phyloP scores from a whole-genome alignment of 2,888 invertebrate genomes.

The Drosophila leonis region DNA sequence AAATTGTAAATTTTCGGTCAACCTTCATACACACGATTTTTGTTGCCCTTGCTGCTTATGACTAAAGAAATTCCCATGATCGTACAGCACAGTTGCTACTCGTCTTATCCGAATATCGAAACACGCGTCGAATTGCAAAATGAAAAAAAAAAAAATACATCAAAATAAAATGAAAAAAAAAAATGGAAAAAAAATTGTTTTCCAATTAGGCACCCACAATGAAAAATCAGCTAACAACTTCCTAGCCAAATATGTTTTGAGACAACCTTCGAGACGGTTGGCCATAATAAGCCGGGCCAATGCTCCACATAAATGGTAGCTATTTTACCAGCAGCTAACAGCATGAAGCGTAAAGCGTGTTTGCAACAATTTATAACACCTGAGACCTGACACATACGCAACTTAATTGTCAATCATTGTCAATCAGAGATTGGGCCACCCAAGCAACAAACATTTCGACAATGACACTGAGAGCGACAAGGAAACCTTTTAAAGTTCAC shows the following conservation, averaged over 20 bases:
- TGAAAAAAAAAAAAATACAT: background rate
- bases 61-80: constrained; percentile 24
- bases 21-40: constrained; percentile 14
- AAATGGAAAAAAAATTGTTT: constrained; percentile 24
- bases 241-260: constrained; percentile 45
- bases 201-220: constrained; percentile 58
- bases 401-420: constrained; percentile 75
- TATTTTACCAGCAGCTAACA: constrained; percentile 28
- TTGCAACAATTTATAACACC: constrained; percentile 14
- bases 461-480: constrained; percentile 60
- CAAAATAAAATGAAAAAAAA: background rate
- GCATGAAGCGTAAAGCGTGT: constrained; percentile 11
- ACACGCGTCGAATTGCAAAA: constrained; percentile 26
- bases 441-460: constrained; percentile 57
- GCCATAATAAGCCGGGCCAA: constrained; percentile 74
- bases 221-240: constrained; percentile 43
- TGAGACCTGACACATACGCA: constrained; percentile 56
- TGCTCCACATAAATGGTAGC: constrained; percentile 63
- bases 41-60: constrained; percentile 26
- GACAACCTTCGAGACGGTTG: constrained; percentile 48
- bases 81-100: background rate
- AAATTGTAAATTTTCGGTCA: background rate
- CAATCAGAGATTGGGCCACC: constrained; percentile 66
- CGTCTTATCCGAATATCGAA: constrained; percentile 20
- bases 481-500: constrained; percentile 71